Conservation (phyloP, 2,888 invertebrate genomes). For the Drosophila fungiperda region DNA sequence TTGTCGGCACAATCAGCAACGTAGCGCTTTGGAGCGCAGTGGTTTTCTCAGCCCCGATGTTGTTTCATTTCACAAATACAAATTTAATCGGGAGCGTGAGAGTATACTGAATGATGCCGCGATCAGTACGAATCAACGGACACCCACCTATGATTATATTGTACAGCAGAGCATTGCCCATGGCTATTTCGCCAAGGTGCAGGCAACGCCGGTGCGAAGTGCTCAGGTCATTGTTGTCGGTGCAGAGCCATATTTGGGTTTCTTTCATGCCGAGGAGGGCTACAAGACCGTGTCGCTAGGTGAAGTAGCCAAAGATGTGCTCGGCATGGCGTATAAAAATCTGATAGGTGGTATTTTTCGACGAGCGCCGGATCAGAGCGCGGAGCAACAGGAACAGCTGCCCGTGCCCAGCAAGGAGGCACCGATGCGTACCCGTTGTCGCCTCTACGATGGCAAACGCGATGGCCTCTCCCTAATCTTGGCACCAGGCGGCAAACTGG, state of each 20-base stretch:
- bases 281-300: slow-evolving; percentile 92
- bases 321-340: slow-evolving; percentile 89
- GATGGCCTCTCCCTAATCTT: slow-evolving; percentile 90
- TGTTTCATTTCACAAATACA: slow-evolving; percentile 93
- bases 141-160: slow-evolving; percentile 92
- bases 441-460: slow-evolving; percentile 92
- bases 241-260: slow-evolving; percentile 93
- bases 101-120: slow-evolving; percentile 91
- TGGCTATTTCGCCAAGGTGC: slow-evolving; percentile 86
- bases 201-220: slow-evolving; percentile 91
- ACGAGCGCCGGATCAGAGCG: slow-evolving; percentile 63
- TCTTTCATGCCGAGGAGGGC: slow-evolving; percentile 96
- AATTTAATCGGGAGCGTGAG: slow-evolving; percentile 91
- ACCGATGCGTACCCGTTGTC: slow-evolving; percentile 91
- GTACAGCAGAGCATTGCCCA: slow-evolving; percentile 85
- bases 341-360: slow-evolving; percentile 89
- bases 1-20: slow-evolving; percentile 88
- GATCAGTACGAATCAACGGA: slow-evolving; percentile 89
- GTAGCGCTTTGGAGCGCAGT: slow-evolving; percentile 48
- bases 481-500: slow-evolving; percentile 90
- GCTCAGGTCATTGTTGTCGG: slow-evolving; percentile 92
- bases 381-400: slow-evolving; percentile 34
- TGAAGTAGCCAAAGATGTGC: slow-evolving; percentile 96
- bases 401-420: slow-evolving; percentile 86
- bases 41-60: slow-evolving; percentile 76